These are phyloP conservation scores for Hesperophylax magnus DNA, from an alignment of 1,140 invertebrate genomes.

Conservation along the genomic window DNA sequence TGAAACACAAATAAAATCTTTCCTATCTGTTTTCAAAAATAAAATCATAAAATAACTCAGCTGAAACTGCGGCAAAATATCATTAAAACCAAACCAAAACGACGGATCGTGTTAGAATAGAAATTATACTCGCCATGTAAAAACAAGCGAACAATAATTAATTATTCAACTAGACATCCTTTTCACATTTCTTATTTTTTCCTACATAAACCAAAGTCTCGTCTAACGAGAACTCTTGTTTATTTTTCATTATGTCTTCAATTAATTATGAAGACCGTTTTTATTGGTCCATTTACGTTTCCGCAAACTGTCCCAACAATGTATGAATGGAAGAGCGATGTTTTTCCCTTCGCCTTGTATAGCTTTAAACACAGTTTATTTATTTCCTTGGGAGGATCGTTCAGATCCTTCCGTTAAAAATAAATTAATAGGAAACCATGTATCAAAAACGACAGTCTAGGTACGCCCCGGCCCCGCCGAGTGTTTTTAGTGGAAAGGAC, in stretches of 20 bases:
- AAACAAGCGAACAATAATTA: not conserved
- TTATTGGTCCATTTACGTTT: slow-evolving; percentile 14
- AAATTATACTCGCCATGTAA: no score
- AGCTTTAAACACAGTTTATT: slow-evolving; percentile 34
- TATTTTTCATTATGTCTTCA: slow-evolving; percentile 24
- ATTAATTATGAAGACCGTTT: slow-evolving; percentile 16
- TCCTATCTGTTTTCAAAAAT: no score
- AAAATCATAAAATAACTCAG: no score
- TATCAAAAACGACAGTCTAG: slow-evolving; percentile 48
- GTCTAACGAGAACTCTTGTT: not conserved
- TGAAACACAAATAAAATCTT: no score
- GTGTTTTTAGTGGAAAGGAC: no score
- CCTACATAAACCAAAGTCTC: not conserved
- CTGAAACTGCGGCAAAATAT: no score
- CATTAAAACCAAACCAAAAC: no score
- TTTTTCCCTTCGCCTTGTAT: slow-evolving; percentile 1
- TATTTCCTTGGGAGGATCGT: slow-evolving; percentile 48
- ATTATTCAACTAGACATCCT: not conserved
- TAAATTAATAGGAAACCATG: slow-evolving; percentile 42
- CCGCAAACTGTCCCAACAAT: not conserved
- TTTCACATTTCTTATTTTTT: not conserved
- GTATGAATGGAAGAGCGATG: not conserved
- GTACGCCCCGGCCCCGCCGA: not conserved
- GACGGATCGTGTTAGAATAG: no score
- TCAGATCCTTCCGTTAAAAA: slow-evolving; percentile 46